Base-by-base conservation (phyloP, 2,888 invertebrate genomes). In the Bugulina stolonifera region DNA sequence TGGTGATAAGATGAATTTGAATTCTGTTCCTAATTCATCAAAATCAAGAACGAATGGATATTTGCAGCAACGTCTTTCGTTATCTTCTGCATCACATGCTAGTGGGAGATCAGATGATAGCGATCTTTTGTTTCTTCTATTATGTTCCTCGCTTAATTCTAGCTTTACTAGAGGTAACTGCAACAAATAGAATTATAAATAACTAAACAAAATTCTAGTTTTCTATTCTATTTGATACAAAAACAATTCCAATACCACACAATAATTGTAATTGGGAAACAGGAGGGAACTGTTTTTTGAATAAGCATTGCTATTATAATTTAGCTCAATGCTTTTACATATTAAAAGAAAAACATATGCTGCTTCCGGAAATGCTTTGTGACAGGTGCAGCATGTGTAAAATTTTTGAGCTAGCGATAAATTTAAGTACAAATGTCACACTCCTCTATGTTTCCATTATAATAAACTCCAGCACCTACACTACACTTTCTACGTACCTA, bases 1-100 rank as follows among this genome's bases (percentile, higher is more conserved):
- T 0, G 98, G 98, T 0, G 95, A 95, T 73, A 98, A 93, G 79
- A 98, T 93, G 91, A 95, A 98, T 82, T 96, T 93, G 94, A 96
- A 97, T 14, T 54, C 54, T 54, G 70, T 10, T 34, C 95, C 95
- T 82, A 97, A 94, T 81, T 91, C 90, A 78, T 92, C 92, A 84
- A 98, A 98, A 87, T 96, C 93, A 23, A 98, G 93, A 22, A 90
- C 90, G 58, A 97, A 87, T 0, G 95, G 94, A 85, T 94, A 95
- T 1, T 96, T 90, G 82, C 98, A 98, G 86, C 98, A 98, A 69
- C 93, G 88, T 35, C 90, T 89, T 80, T 94, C 93, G 5, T 64
- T 27, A 32, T 64, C 64, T 64, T 64, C 64, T 18, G 64, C 29
- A n/a, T 27, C 10, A 64, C 64, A 64, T 14, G 64, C 22, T n/a